Conservation (phyloP, 2,797 vertebrate genomes). For the Basileuterus tristriatus region DNA sequence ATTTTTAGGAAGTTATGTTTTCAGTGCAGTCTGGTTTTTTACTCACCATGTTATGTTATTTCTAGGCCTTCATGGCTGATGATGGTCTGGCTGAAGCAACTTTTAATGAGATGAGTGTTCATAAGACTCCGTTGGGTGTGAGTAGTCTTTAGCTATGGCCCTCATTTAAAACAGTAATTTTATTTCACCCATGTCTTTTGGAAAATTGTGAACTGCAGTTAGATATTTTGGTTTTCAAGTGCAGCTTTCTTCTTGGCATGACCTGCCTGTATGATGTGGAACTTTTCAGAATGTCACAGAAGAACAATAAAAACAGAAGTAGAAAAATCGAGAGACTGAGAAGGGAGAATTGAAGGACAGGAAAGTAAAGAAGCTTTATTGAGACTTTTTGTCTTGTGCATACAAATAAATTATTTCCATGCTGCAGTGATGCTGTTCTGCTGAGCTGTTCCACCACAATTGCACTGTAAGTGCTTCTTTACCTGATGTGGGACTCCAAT, state of each 20-base stretch:
- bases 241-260: not conserved
- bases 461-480: not conserved
- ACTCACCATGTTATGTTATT: not conserved
- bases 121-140: not conserved
- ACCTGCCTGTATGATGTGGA: not conserved
- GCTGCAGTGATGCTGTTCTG: not conserved
- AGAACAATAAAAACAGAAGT: not conserved
- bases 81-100: not conserved
- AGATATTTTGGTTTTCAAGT: not conserved
- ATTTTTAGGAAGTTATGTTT: slow-evolving; percentile 18
- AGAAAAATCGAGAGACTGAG: not conserved
- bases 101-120: not conserved
- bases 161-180: not conserved
- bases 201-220: not conserved
- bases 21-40: not conserved
- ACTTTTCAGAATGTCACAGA: not conserved
- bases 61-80: not conserved
- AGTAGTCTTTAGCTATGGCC: not conserved
- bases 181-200: not conserved
- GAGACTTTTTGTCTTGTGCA: not conserved
- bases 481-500: not conserved
- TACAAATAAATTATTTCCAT: not conserved
- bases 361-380: not conserved
- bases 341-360: not conserved
- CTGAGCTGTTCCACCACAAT: not conserved